Base-by-base conservation (phyloP, 1,140 invertebrate species). In the Trichoplusia ni region DNA sequence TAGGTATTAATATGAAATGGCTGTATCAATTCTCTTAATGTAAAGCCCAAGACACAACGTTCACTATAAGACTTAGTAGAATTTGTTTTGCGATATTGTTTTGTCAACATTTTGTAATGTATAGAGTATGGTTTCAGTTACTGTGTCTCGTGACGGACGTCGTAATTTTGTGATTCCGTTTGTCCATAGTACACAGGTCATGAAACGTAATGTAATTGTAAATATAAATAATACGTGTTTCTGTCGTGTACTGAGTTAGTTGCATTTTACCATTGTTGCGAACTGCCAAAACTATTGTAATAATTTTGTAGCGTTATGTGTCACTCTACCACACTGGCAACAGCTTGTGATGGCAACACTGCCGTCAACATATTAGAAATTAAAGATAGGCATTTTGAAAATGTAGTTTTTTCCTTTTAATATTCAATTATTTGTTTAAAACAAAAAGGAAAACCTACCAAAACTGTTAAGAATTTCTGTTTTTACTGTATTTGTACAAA, bases 201-300 rank as follows among this genome's bases (percentile, higher is more conserved):
- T 71, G 78, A 74, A 72, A 86, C 71, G 62, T 62, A 66, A 65
- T 49, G 46, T 69, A 29, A 73, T 63, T 89, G 84, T 89, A 89
- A 87, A 89, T 86, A 89, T 86, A 82, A 75, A 75, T 71, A 77
- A 75, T 82, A 81, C 64, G 71, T 75, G 78, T 82, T 80, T 81
- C 77, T 81, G 80, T 80, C 77, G 69, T 75, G 64, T 69, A 73
- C 71, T 67, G 71, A 79, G 75, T 84, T 86, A 84, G 81, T 84
- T 89, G 85, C 85, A 87, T 89, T 89, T 86, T 88, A 89, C 86
- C 84, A 86, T 86, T 86, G 78, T 86, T 86, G 87, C 82, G 77
- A 84, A 88, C 85, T 87, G 87, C 87, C 87, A 90, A 90, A 90
- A 83, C 71, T 83, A 86, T 83, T 86, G 77, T 86, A 81, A 86